phyloP scores from a whole-genome alignment of 2,888 invertebrate species.

The Eupithecia subfuscata region DNA sequence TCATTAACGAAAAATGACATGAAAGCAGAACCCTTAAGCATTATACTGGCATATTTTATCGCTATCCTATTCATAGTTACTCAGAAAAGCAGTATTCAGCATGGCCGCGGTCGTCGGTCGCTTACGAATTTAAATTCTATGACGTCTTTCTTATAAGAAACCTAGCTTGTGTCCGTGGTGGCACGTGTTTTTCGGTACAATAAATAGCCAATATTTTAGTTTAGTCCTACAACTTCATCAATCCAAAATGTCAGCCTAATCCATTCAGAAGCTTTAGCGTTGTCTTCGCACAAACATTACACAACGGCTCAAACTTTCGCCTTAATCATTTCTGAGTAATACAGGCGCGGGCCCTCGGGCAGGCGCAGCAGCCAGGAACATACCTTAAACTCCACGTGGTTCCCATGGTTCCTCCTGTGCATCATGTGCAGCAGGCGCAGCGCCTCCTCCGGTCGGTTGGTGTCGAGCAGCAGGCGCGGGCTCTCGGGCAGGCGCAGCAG shows the following conservation, averaged over 20 bases:
- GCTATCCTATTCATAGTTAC: not conserved
- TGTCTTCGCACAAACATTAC: not conserved
- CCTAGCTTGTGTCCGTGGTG: not conserved
- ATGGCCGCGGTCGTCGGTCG: not conserved
- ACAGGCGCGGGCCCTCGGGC: constrained; percentile 82
- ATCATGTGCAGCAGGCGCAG: constrained; percentile 84
- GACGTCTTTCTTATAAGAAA: not conserved
- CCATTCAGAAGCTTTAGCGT: not conserved
- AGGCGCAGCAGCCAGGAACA: not conserved
- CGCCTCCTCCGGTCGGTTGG: constrained; percentile 84
- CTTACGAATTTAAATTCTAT: no score
- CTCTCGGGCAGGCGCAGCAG: constrained; percentile 87
- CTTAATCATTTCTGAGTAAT: not conserved
- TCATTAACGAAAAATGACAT: not conserved
- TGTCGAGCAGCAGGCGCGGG: constrained; percentile 86
- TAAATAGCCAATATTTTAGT: not conserved
- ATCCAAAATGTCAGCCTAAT: not conserved
- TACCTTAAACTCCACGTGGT: constrained; percentile 81
- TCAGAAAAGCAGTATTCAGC: not conserved
- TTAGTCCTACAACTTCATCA: not conserved
- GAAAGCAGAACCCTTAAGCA: not conserved
- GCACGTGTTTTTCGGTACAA: not conserved
- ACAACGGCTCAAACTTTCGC: not conserved
- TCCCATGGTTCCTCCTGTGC: constrained; percentile 80
- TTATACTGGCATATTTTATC: not conserved